phyloP scores from a whole-genome alignment of 2,113 vertebrate genomes.

The Notarius lentiginosus region DNA sequence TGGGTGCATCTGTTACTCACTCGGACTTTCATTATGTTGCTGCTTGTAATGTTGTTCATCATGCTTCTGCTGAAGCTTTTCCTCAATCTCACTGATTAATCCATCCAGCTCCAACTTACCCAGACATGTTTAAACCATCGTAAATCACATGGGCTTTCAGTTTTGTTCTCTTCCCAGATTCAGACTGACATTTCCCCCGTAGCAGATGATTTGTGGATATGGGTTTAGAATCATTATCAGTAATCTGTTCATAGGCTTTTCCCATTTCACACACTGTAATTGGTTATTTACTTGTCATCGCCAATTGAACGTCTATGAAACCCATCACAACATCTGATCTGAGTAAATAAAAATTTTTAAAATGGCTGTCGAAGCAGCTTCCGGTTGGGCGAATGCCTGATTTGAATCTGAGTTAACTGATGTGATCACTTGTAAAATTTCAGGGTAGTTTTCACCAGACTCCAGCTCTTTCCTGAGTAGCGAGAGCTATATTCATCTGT shows the following conservation, averaged over 20 bases:
- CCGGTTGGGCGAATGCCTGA: neutral
- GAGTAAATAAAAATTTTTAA: no score
- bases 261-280: slow-evolving; percentile 1
- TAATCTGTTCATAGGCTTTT: neutral
- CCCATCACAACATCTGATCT: neutral
- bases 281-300: neutral
- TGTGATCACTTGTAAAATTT: neutral
- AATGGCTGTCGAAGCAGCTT: neutral
- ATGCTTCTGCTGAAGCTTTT: slow-evolving; percentile 1
- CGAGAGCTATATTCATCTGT: neutral
- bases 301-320: neutral
- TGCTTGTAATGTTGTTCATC: slow-evolving; percentile 46
- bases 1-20: slow-evolving; percentile 38
- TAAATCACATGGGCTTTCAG: neutral
- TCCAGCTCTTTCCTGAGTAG: neutral
- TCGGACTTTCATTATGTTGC: neutral
- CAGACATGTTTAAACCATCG: neutral
- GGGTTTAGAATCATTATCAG: neutral
- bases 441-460: neutral
- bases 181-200: neutral
- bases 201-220: neutral
- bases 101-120: neutral
- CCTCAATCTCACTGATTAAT: neutral
- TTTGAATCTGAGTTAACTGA: neutral
- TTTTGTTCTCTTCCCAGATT: neutral